Evolutionary conservation across 2,888 invertebrate genomes (phyloP).

Genomic region (Xanthia togata): DNA sequence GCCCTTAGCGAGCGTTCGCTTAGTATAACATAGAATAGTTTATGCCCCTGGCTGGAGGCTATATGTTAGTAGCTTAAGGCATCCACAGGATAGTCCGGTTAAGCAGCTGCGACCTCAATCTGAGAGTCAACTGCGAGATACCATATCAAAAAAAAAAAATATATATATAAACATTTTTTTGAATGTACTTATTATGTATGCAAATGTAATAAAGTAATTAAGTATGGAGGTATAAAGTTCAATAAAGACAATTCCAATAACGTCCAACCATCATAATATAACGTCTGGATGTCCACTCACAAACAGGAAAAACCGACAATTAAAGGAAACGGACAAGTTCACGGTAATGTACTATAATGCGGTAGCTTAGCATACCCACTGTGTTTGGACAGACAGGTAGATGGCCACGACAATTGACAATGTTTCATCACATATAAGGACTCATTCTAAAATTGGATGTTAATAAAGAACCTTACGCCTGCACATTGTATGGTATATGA

Average conservation of each 20-base stretch:
- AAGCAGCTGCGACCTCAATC: no score
- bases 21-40: no score
- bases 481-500: constrained; percentile 42
- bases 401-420: constrained; percentile 51
- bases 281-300: constrained; percentile 37
- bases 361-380: constrained; percentile 63
- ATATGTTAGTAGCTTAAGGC: no score
- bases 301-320: constrained; percentile 63
- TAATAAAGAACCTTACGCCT: constrained; percentile 55
- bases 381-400: constrained; percentile 72
- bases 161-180: no score
- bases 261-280: constrained; percentile 7
- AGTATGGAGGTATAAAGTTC: not conserved
- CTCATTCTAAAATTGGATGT: constrained; percentile 62
- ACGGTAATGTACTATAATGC: constrained; percentile 57
- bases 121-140: no score
- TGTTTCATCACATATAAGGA: constrained; percentile 56
- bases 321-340: constrained; percentile 53
- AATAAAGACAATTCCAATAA: constrained; percentile 13
- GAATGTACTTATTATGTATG: no score
- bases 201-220: not conserved
- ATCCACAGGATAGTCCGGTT: no score
- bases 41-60: no score
- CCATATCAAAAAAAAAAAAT: no score
- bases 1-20: no score